These are phyloP conservation scores for Trachythela sp. DNA, from an alignment of 64 coral and sea anemone species.

Conservation along the genomic window DNA sequence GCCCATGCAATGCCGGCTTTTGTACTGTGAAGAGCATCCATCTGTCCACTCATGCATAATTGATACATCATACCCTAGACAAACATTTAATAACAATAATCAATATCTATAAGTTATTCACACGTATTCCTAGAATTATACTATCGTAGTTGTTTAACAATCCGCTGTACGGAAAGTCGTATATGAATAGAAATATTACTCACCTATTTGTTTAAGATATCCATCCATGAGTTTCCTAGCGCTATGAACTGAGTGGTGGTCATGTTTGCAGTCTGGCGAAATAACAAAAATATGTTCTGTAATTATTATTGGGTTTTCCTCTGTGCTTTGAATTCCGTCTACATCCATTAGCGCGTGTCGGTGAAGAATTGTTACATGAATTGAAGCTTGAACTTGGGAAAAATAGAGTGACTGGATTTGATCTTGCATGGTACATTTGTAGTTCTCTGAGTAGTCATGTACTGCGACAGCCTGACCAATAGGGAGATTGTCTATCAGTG, in stretches of 20 bases:
- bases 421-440: not conserved
- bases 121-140: no score
- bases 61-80: not conserved
- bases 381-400: not conserved
- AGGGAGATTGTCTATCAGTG: constrained; percentile 22
- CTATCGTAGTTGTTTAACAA: no score
- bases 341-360: not conserved
- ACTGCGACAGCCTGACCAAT: not conserved
- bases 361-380: constrained; percentile 2
- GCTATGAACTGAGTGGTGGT: not conserved
- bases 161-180: no score
- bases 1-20: constrained; percentile 34
- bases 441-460: constrained; percentile 1
- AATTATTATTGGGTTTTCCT: not conserved
- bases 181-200: no score
- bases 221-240: no score
- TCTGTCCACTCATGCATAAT: constrained; percentile 38
- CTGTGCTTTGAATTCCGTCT: not conserved
- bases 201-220: no score
- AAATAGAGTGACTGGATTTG: not conserved
- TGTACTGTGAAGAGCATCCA: constrained; percentile 25
- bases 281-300: not conserved
- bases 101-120: no score
- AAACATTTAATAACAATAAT: no score
- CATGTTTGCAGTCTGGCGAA: not conserved